Conservation (phyloP, 2,888 invertebrate species). For the Acanthococcus lagerstroemiae region DNA sequence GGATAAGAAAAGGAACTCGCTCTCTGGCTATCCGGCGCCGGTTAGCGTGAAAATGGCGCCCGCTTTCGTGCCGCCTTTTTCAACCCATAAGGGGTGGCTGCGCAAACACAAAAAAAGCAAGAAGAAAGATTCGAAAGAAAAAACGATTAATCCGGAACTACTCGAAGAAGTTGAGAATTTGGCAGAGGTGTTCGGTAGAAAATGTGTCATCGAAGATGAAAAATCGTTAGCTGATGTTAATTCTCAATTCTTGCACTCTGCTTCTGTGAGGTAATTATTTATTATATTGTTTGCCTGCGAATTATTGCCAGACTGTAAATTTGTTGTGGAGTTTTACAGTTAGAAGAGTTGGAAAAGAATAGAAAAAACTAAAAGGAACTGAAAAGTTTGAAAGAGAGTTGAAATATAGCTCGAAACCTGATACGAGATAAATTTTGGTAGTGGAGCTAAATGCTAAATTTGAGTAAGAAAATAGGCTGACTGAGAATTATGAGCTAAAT, state of each 20-base stretch:
- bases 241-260: background rate
- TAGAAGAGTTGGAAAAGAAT: too few species aligned
- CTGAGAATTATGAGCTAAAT: too few species aligned
- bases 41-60: too few species aligned
- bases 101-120: slow-evolving; percentile 24
- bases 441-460: too few species aligned
- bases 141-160: slow-evolving; percentile 5
- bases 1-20: background rate
- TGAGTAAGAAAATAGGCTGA: too few species aligned
- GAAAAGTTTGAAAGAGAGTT: background rate
- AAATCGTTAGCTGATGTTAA: background rate
- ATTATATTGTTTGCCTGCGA: too few species aligned
- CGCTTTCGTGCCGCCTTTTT: background rate
- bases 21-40: background rate
- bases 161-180: slow-evolving; percentile 5
- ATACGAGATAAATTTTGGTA: too few species aligned
- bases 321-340: background rate
- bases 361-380: background rate
- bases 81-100: slow-evolving; percentile 1
- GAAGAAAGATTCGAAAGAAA: slow-evolving; percentile 8
- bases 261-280: background rate
- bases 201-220: slow-evolving; percentile 19
- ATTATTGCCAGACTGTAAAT: too few species aligned
- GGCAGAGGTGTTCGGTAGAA: background rate
- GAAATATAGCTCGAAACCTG: too few species aligned